These are phyloP conservation scores for Cheilosia urbana DNA, from an alignment of 2,888 invertebrate genomes.

Conservation along the genomic window DNA sequence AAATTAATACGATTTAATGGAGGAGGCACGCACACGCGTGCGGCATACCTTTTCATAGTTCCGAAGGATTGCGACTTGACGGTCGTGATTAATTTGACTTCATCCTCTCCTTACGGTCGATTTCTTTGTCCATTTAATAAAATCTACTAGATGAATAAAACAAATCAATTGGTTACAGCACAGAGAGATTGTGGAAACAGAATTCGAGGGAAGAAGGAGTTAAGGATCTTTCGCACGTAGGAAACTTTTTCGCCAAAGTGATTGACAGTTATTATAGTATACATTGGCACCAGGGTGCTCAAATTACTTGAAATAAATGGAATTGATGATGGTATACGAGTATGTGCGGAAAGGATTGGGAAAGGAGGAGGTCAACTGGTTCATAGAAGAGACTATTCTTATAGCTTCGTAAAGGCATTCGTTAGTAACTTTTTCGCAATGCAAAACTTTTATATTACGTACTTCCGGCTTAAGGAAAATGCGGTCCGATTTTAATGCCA, in stretches of 20 bases:
- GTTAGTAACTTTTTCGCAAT: no score
- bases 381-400: no score
- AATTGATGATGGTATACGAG: neutral
- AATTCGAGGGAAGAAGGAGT: conserved; percentile 30
- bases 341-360: no score
- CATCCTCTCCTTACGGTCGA: conserved; percentile 19
- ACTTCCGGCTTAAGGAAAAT: no score
- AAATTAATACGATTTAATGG: conserved; percentile 71
- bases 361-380: no score
- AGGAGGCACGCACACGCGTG: conserved; percentile 26
- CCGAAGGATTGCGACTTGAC: conserved; percentile 4
- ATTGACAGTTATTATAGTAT: neutral
- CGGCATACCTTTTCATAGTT: neutral
- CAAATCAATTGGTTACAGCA: conserved; percentile 44
- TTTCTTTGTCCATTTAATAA: conserved; percentile 21
- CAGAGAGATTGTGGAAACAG: neutral
- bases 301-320: conserved; percentile 36
- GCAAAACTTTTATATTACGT: no score
- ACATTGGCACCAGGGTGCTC: neutral
- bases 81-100: conserved; percentile 69
- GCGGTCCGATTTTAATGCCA: no score
- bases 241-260: conserved; percentile 45
- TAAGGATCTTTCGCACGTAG: conserved; percentile 30
- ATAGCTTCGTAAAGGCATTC: no score
- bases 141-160: conserved; percentile 47